phyloP scores from a whole-genome alignment of 1,140 invertebrate species.

The Ips typographus region DNA sequence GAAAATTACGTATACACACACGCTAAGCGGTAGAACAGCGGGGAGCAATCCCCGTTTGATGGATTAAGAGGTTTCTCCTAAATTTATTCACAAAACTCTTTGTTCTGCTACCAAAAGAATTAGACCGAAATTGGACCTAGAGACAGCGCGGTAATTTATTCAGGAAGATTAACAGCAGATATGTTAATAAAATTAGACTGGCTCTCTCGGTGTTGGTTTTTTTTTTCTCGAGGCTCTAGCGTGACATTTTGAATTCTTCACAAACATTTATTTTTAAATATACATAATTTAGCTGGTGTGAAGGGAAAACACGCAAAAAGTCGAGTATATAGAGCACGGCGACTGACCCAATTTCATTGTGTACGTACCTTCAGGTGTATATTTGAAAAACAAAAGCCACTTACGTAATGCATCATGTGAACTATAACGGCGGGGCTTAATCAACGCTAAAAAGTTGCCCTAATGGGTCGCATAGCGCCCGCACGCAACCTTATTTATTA shows the following conservation, averaged over 20 bases:
- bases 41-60: slow-evolving; percentile 26
- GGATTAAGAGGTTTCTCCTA: slow-evolving; percentile 24
- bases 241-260: slow-evolving; percentile 6
- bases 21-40: slow-evolving; percentile 13
- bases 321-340: neutral
- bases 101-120: slow-evolving; percentile 26
- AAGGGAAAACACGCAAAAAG: neutral
- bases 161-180: slow-evolving; percentile 24
- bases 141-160: slow-evolving; percentile 19
- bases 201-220: neutral
- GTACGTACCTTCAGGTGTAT: neutral
- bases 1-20: neutral
- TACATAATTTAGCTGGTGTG: neutral
- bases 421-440: slow-evolving; percentile 17
- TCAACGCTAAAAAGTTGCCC: slow-evolving; percentile 16
- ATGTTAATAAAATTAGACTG: slow-evolving; percentile 27
- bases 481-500: slow-evolving; percentile 31
- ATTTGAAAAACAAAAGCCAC: slow-evolving; percentile 6
- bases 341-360: neutral
- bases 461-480: slow-evolving; percentile 21
- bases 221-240: too few relatives aligned
- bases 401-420: slow-evolving; percentile 3
- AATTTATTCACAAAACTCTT: slow-evolving; percentile 26
- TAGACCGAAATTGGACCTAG: slow-evolving; percentile 22
- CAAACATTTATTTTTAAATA: slow-evolving; percentile 1